Evolutionary conservation across 2,797 vertebrate species (phyloP), one percentile per base, ranked within the genome.

Genomic region (Neomorphus geoffroyi): DNA sequence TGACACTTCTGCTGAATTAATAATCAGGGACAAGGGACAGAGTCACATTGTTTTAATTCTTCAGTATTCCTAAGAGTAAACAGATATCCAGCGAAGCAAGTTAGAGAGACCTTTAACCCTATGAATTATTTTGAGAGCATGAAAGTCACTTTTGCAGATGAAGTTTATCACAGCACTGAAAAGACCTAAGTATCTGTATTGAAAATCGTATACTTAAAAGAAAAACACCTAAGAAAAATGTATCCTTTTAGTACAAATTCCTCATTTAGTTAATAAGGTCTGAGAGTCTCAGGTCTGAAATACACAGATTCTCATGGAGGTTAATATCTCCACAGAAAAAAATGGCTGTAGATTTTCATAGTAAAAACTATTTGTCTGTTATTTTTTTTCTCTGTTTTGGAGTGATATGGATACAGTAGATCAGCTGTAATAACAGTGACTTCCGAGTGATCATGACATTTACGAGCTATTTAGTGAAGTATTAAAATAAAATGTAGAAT

Each of bases 1-100:
- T 93, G 72, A 88, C 57, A 74, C 88, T 97, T 95, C 84, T 95
- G 65, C 80, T 92, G 96, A 94, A 96, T 96, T 93, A 93, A 71
- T 95, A 96, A 97, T 91, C 90, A 72, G 64, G 86, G 69, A 96
- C 86, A 94, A 79, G 84, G 92, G 94, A 97, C 93, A 96, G 86
- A 96, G 90, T 95, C 96, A 96, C 87, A 96, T 92, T 96, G 94
- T 91, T 97, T 96, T 91, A 92, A 96, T 87, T 86, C 90, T 87
- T 94, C 80, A 41, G 80, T 92, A 80, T 94, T 91, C 58, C 54
- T 94, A 85, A 88, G 69, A 89, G 74, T 94, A 96, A 97, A 96
- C 92, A 96, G 80, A 96, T 81, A 88, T 89, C 93, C 94, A 96
- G 93, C 37, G 80, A 95, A 94, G 92, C 37, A 74, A 85, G 81